These are phyloP conservation scores for Syritta pipiens DNA, from an alignment of 2,888 invertebrate species.

Conservation along the genomic window DNA sequence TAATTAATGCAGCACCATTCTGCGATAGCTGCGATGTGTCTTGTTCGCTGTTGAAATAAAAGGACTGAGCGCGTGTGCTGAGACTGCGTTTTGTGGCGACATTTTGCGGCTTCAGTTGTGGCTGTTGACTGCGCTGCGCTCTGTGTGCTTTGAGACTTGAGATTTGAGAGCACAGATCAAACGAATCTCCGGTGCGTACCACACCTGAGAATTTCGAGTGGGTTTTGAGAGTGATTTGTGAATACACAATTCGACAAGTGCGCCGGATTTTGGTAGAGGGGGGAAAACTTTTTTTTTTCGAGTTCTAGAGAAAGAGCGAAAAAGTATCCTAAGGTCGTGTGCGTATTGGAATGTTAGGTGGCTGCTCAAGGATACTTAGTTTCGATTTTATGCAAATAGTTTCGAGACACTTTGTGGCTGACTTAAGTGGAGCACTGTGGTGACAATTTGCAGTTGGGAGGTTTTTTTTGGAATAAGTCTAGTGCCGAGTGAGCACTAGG, in stretches of 20 bases:
- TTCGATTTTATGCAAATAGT: not conserved
- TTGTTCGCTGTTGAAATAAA: conserved; percentile 16
- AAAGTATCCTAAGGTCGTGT: conserved; percentile 1
- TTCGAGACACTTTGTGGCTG: too few relatives aligned
- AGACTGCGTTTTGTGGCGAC: too few relatives aligned
- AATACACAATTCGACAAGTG: conserved; percentile 17
- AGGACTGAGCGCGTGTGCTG: conserved; percentile 62
- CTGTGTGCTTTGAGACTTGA: conserved; percentile 13
- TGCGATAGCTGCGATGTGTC: not conserved
- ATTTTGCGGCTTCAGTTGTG: too few relatives aligned
- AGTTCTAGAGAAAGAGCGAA: not conserved
- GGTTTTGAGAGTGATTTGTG: conserved; percentile 16
- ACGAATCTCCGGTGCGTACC: conserved; percentile 16
- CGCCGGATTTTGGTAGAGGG: not conserved
- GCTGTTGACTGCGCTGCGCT: too few relatives aligned
- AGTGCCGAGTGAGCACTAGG: too few relatives aligned
- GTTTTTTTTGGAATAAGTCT: too few relatives aligned
- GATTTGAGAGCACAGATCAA: conserved; percentile 49
- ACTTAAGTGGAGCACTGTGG: too few relatives aligned
- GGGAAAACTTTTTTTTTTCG: not conserved
- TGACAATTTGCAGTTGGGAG: too few relatives aligned
- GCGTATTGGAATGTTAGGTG: not conserved
- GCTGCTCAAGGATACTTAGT: not conserved
- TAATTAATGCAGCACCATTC: conserved; percentile 43
- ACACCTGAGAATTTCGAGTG: conserved; percentile 60